A percentile compares a stretch with the other conserved stretches of the same genome.
Evolutionary conservation across 2,888 invertebrate species (phyloP).

Genomic region (Onchidella celtica): DNA sequence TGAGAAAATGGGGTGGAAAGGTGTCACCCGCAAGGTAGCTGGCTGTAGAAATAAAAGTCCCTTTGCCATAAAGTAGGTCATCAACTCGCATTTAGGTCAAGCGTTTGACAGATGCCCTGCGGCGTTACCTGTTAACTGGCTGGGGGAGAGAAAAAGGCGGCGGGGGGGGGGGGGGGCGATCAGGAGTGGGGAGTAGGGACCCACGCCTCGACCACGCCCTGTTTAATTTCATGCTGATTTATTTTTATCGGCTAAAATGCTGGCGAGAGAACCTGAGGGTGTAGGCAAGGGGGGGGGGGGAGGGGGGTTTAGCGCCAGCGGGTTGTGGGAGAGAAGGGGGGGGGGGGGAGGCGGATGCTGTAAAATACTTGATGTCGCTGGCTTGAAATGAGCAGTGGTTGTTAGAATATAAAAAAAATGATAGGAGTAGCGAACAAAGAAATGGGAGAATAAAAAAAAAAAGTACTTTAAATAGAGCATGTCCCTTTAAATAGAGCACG

Average conservation of each 20-base stretch:
- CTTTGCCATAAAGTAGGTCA: too few relatives aligned
- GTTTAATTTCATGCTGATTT: neutral
- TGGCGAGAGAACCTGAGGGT: neutral
- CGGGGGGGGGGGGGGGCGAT: neutral
- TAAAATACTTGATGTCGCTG: neutral
- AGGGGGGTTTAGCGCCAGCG: neutral
- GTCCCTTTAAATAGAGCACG: too few relatives aligned
- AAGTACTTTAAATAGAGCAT: neutral
- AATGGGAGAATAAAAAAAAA: neutral
- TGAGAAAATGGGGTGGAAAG: too few relatives aligned
- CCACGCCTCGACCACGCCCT: neutral
- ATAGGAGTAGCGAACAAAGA: neutral
- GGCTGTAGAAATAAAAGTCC: too few relatives aligned
- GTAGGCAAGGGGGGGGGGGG: neutral
- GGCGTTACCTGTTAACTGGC: too few relatives aligned
- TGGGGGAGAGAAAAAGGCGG: too few relatives aligned
- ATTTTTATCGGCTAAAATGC: neutral
- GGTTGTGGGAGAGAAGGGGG: neutral
- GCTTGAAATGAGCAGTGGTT: neutral
- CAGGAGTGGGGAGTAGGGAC: neutral
- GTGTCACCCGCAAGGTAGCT: too few relatives aligned
- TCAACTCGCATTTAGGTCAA: too few relatives aligned
- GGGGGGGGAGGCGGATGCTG: neutral
- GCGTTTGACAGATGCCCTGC: too few relatives aligned
- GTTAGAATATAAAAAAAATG: neutral